phyloP scores from a whole-genome alignment of 2,797 vertebrate species.

The Aldrovandia affinis region DNA sequence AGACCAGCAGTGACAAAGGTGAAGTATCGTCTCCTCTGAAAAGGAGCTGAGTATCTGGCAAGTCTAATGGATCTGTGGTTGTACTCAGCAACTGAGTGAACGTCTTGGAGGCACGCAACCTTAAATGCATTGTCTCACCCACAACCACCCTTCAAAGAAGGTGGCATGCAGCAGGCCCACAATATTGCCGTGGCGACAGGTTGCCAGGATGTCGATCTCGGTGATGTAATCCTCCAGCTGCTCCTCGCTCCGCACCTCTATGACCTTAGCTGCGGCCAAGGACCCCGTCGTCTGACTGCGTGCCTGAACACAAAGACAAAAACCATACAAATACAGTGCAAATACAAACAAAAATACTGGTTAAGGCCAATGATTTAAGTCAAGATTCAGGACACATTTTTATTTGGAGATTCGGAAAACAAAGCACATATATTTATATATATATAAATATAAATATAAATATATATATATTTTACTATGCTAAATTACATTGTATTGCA shows the following conservation, averaged over 20 bases:
- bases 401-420: neutral
- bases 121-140: constrained; percentile 51
- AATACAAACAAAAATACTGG: neutral
- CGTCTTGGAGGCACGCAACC: neutral
- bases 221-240: constrained; percentile 68
- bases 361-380: neutral
- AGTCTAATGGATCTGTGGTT: neutral
- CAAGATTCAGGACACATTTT: neutral
- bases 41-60: too few species aligned
- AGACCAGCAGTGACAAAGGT: too few species aligned
- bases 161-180: constrained; percentile 59
- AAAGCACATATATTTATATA: too few species aligned
- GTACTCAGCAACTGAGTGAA: neutral
- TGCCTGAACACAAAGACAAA: constrained; percentile 46
- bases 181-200: constrained; percentile 60
- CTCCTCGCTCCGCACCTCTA: constrained; percentile 59
- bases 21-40: too few species aligned
- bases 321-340: too few species aligned
- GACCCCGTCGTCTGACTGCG: constrained; percentile 52
- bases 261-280: constrained; percentile 65
- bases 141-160: constrained; percentile 61
- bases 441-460: too few species aligned
- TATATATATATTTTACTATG: too few species aligned
- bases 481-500: neutral
- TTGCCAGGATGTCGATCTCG: constrained; percentile 68